Conservation (phyloP, 35 echinoderm and acorn worm genomes). For the Ophiothrix spiculata region DNA sequence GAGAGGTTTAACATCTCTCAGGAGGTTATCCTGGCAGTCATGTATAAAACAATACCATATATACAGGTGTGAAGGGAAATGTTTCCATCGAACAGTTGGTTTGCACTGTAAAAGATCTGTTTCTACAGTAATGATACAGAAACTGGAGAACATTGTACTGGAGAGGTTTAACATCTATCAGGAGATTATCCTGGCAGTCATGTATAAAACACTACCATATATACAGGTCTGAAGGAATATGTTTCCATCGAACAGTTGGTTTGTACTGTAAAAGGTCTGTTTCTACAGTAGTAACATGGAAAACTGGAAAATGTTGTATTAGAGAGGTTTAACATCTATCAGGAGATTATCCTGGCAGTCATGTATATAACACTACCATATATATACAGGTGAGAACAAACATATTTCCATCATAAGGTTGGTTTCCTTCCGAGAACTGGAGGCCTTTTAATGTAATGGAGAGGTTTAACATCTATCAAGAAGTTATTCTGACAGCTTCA, state of each 20-base stretch:
- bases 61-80: no score
- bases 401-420: no score
- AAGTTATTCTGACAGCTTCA: conserved; percentile 55
- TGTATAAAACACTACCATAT: conserved; percentile 63
- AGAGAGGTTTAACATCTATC: conserved; percentile 90
- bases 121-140: conserved; percentile 89
- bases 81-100: no score
- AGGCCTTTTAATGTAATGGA: conserved; percentile 76
- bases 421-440: conserved; percentile 93
- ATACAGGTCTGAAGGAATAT: conserved; percentile 63
- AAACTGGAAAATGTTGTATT: no score
- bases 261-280: no score
- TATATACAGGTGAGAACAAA: no score
- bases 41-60: no score
- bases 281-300: no score
- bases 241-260: no score
- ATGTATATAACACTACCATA: conserved; percentile 61
- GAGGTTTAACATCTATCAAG: conserved; percentile 93
- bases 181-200: conserved; percentile 60
- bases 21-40: no score
- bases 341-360: conserved; percentile 67
- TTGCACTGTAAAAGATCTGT: no score
- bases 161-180: conserved; percentile 93
- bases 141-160: conserved; percentile 92
- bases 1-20: no score